phyloP scores from a whole-genome alignment of 2,113 vertebrate genomes.

The Coryphaenoides rupestris region DNA sequence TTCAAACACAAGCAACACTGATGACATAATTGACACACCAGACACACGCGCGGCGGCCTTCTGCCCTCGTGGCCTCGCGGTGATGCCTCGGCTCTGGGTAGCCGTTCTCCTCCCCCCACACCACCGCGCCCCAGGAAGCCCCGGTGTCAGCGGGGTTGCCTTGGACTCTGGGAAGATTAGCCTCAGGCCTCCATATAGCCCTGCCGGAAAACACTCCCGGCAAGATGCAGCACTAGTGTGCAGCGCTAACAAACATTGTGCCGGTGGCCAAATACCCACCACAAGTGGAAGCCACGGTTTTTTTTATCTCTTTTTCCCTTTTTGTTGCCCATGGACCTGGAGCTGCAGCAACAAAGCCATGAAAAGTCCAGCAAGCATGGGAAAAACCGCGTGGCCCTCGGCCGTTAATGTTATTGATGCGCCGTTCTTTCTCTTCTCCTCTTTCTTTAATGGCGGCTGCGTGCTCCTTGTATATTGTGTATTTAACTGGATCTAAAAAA shows the following conservation, averaged over 20 bases:
- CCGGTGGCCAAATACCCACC: background rate
- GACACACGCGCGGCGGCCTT: too few relatives aligned
- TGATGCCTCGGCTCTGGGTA: slow-evolving; percentile 3
- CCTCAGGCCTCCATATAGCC: slow-evolving; percentile 37
- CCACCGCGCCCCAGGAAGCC: slow-evolving; percentile 17
- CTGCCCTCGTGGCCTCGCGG: slow-evolving; percentile 3
- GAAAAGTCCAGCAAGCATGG: too few relatives aligned
- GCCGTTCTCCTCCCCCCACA: background rate
- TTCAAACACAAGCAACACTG: background rate
- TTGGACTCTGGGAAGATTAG: slow-evolving; percentile 5
- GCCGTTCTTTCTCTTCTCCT: too few relatives aligned
- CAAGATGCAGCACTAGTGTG: slow-evolving; percentile 16
- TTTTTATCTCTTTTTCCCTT: too few relatives aligned
- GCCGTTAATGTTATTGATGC: too few relatives aligned
- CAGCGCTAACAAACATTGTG: slow-evolving; percentile 25
- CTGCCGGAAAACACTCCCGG: slow-evolving; percentile 2
- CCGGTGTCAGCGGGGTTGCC: slow-evolving; percentile 30
- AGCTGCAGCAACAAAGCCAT: too few relatives aligned
- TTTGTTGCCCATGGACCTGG: too few relatives aligned
- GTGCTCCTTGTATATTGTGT: too few relatives aligned
- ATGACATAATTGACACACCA: too few relatives aligned
- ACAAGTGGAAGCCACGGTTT: background rate
- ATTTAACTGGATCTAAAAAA: too few relatives aligned
- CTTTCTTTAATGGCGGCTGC: too few relatives aligned
- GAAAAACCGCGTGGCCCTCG: too few relatives aligned